phyloP scores from a whole-genome alignment of 2,888 invertebrate genomes.

The Torymus auratus region DNA sequence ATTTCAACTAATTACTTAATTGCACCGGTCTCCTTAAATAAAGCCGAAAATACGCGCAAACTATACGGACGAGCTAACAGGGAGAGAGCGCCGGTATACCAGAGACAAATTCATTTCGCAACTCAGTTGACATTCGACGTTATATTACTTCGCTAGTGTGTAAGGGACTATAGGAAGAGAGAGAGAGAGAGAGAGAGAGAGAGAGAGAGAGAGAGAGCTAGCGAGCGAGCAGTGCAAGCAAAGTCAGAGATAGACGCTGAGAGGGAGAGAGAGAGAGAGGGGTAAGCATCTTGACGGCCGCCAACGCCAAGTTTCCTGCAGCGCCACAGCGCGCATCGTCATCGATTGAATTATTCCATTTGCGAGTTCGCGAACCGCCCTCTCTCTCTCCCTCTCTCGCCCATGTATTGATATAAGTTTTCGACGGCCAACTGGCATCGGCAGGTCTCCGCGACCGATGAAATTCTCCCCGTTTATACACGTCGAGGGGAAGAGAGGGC shows the following conservation, averaged over 20 bases:
- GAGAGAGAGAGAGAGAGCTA: slow-evolving; percentile 28
- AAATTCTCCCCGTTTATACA: too few species aligned
- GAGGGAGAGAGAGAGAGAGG: slow-evolving; percentile 48
- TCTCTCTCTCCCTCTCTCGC: too few species aligned
- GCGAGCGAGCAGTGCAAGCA: slow-evolving; percentile 5
- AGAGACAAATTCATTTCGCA: slow-evolving; percentile 38
- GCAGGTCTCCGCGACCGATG: too few species aligned
- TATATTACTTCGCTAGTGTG: neutral
- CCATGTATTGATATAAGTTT: too few species aligned
- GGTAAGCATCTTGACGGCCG: slow-evolving; percentile 39
- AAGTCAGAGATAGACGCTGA: neutral
- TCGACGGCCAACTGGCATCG: too few species aligned
- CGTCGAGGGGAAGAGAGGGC: too few species aligned
- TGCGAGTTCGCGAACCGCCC: neutral
- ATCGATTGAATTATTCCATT: slow-evolving; percentile 52
- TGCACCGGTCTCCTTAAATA: too few species aligned
- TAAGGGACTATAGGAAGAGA: neutral
- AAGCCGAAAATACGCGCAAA: too few species aligned
- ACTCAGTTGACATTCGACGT: slow-evolving; percentile 27
- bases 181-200: slow-evolving; percentile 27
- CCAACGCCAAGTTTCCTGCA: slow-evolving; percentile 7
- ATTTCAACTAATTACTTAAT: too few species aligned
- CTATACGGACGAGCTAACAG: too few species aligned
- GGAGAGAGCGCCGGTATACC: too few species aligned
- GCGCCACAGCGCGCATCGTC: neutral